Conservation (phyloP, 2,113 vertebrate genomes). For the Delphinus delphis region DNA sequence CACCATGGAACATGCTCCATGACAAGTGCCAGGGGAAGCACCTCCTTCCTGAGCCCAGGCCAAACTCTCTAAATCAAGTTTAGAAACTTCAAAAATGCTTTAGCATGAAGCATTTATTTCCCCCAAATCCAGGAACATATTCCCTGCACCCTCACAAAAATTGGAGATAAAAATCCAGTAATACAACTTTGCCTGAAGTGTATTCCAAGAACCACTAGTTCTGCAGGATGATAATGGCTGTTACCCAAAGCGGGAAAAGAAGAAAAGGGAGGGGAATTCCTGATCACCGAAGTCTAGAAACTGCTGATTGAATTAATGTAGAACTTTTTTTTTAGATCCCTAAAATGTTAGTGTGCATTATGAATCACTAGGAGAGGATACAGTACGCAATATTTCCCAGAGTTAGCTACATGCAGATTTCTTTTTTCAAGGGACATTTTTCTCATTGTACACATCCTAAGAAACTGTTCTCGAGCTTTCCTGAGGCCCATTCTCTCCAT, state of each 20-base stretch:
- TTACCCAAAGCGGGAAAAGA: neutral
- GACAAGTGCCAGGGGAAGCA: no score
- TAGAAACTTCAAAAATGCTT: neutral
- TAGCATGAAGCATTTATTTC: neutral
- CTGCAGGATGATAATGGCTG: neutral
- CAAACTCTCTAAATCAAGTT: neutral
- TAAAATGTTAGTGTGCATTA: neutral
- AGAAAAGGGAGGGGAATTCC: neutral
- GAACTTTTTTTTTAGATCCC: neutral
- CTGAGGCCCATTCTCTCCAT: neutral
- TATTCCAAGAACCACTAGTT: neutral
- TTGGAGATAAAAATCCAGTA: neutral
- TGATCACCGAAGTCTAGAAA: neutral
- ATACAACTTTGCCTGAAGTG: neutral
- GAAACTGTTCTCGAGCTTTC: neutral
- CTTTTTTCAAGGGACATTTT: neutral
- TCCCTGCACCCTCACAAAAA: rapidly evolving
- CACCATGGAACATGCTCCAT: rapidly evolving
- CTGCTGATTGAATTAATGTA: neutral
- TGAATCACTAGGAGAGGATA: neutral
- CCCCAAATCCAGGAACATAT: neutral
- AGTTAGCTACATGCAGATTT: neutral
- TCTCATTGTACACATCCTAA: neutral
- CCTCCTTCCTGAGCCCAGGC: neutral
- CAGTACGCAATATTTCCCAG: neutral